These are phyloP conservation scores for Manis pentadactyla DNA, from an alignment of 2,797 vertebrate genomes.

Conservation along the genomic window DNA sequence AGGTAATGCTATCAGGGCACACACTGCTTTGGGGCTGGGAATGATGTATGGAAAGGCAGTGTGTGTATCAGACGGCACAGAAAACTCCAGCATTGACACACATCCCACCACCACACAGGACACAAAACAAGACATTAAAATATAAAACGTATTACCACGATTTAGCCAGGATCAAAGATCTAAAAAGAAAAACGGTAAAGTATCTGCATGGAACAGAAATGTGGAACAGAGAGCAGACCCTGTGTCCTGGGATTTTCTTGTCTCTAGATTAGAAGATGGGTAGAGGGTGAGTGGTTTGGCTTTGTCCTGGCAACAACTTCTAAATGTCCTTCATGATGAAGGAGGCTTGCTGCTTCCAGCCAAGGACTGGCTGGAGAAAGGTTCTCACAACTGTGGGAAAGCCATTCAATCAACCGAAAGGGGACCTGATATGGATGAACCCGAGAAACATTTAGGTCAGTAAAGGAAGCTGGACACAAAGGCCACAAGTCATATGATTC, in stretches of 20 bases:
- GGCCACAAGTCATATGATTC: not conserved
- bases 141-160: not conserved
- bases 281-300: not conserved
- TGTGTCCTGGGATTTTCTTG: not conserved
- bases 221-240: not conserved
- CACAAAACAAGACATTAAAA: not conserved
- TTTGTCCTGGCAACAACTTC: not conserved
- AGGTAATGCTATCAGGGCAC: not conserved
- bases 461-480: not conserved
- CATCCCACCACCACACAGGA: not conserved
- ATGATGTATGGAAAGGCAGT: not conserved
- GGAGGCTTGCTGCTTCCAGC: too few species aligned
- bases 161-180: not conserved
- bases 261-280: not conserved
- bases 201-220: not conserved
- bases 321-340: not conserved
- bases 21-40: not conserved
- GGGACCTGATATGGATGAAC: not conserved
- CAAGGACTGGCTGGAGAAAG: too few species aligned
- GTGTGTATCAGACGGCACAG: fast-evolving
- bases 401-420: too few species aligned
- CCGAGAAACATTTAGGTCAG: not conserved
- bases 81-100: not conserved
- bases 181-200: not conserved
- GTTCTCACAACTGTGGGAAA: too few species aligned